Evolutionary conservation across 2,113 vertebrate genomes (phyloP).

Genomic region (Ibidorhyncha struthersii): DNA sequence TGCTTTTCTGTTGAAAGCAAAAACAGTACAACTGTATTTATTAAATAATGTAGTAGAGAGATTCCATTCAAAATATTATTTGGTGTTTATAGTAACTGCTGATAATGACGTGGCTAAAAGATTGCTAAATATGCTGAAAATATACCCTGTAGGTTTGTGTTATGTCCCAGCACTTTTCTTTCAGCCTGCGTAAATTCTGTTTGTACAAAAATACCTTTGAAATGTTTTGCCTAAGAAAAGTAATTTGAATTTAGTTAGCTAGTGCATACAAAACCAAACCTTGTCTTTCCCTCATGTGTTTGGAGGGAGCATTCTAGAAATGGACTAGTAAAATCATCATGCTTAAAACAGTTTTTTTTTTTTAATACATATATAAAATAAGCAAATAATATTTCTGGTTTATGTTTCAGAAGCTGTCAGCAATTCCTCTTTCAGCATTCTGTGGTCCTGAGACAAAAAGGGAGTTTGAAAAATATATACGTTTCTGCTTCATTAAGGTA

Average conservation of each 20-base stretch:
- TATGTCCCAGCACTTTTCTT: not conserved
- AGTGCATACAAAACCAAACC: not conserved
- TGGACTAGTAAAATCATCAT: not conserved
- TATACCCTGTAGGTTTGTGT: not conserved
- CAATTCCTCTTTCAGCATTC: conserved; percentile 93
- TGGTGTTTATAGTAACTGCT: not conserved
- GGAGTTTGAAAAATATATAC: conserved; percentile 94
- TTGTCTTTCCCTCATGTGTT: not conserved
- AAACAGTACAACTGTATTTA: not conserved
- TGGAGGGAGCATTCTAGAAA: not conserved
- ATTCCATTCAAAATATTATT: not conserved
- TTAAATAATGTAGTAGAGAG: not conserved
- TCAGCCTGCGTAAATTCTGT: not conserved
- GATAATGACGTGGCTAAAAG: not conserved
- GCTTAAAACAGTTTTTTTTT: not conserved
- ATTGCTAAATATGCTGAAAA: not conserved
- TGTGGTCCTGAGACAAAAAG: conserved; percentile 82
- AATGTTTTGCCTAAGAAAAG: not conserved
- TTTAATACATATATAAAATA: not conserved
- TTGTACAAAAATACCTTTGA: not conserved
- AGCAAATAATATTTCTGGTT: not conserved
- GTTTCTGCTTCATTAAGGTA: conserved; percentile 98
- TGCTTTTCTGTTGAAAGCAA: not conserved
- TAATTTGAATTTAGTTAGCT: not conserved
- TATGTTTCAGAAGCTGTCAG: conserved; percentile 87